phyloP scores from a whole-genome alignment of 2,113 vertebrate genomes.

The Melospiza georgiana region DNA sequence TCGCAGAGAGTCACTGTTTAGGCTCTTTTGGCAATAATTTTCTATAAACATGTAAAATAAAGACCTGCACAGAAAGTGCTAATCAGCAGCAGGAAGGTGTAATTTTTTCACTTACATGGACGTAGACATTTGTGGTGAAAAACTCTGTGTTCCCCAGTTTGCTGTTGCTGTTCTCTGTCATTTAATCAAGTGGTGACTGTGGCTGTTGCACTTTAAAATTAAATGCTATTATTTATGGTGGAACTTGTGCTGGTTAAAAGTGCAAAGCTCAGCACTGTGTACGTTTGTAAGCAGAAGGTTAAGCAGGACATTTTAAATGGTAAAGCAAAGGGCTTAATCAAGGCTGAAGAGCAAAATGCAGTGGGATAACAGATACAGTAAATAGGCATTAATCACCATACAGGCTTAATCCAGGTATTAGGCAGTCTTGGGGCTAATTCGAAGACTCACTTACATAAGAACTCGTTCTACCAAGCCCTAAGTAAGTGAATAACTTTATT shows the following conservation, averaged over 20 bases:
- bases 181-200: constrained; percentile 63
- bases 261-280: constrained; percentile 58
- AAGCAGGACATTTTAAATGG: constrained; percentile 69
- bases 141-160: background rate
- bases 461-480: background rate
- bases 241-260: constrained; percentile 53
- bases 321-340: constrained; percentile 68
- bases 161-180: constrained; percentile 33
- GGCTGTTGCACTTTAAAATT: constrained; percentile 62
- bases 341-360: constrained; percentile 58
- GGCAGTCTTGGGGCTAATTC: constrained; percentile 41
- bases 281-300: constrained; percentile 52
- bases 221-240: constrained; percentile 62
- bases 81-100: background rate
- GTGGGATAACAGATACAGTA: constrained; percentile 36
- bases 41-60: background rate
- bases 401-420: constrained; percentile 51
- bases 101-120: background rate
- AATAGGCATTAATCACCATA: constrained; percentile 60
- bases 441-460: constrained; percentile 41
- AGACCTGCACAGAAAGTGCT: constrained; percentile 25
- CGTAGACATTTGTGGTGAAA: background rate
- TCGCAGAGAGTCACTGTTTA: background rate
- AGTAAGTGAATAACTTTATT: constrained; percentile 31
- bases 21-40: constrained; percentile 32